A percentile compares a stretch with the other conserved stretches of the same genome.
These are phyloP conservation scores for Epizoanthus rinbou DNA, from an alignment of 92 coral and sea anemone genomes.

Conservation along the genomic window DNA sequence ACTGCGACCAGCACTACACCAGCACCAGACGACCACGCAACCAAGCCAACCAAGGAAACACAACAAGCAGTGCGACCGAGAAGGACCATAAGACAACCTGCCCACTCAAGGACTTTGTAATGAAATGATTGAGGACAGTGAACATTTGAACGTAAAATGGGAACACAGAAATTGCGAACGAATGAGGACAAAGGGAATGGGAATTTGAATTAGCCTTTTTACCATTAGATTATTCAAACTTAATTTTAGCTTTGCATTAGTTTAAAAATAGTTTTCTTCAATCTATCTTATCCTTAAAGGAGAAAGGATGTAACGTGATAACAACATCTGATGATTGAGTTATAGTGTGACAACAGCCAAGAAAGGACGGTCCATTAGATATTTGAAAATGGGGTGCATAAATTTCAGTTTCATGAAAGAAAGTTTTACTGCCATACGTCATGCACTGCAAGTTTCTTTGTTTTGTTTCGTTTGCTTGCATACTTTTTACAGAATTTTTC, in stretches of 20 bases:
- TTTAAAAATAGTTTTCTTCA: background rate
- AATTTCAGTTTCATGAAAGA: no score
- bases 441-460: no score
- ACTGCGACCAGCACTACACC: background rate
- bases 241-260: background rate
- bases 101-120: conserved; percentile 8
- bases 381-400: no score
- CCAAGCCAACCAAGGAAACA: background rate
- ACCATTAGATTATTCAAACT: background rate
- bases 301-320: conserved; percentile 8
- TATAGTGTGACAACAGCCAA: no score
- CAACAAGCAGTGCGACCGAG: background rate
- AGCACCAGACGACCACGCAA: background rate
- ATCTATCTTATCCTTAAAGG: background rate
- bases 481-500: no score
- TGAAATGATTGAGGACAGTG: background rate
- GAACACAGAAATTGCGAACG: background rate
- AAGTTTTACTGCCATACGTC: no score
- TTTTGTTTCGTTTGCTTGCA: no score
- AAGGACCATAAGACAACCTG: background rate
- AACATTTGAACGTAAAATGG: background rate
- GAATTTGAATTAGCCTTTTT: background rate
- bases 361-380: no score
- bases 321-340: background rate
- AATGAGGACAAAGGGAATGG: background rate